Percentiles rank a stretch among this genome's conserved stretches.
These are phyloP conservation scores for Vesta saturnalis DNA, from an alignment of 2,888 invertebrate genomes.

Conservation along the genomic window DNA sequence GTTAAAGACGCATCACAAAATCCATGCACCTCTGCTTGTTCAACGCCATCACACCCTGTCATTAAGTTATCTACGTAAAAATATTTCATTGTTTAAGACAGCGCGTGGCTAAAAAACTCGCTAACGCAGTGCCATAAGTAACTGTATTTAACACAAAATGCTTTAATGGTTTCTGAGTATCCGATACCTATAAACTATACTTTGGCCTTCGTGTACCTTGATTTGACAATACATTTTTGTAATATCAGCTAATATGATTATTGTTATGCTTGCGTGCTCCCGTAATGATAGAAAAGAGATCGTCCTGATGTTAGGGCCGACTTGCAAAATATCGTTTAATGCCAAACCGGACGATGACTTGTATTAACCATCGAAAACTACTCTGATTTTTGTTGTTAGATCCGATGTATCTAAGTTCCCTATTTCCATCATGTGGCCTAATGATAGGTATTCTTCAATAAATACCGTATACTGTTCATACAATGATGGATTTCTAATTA, in stretches of 20 bases:
- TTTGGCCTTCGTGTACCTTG: neutral
- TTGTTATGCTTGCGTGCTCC: too few species aligned
- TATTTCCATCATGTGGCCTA: slow-evolving; percentile 38
- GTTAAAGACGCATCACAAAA: too few species aligned
- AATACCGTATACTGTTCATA: too few species aligned
- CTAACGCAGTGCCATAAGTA: neutral
- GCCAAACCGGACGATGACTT: neutral
- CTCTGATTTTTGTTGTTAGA: neutral
- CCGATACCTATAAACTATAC: neutral
- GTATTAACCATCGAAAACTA: neutral
- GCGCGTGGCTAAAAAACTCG: neutral
- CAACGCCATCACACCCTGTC: neutral
- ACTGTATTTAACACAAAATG: too few species aligned
- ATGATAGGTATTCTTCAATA: slow-evolving; percentile 37
- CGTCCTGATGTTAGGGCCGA: neutral
- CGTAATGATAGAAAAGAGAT: neutral
- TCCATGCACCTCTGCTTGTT: too few species aligned
- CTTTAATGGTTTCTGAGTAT: neutral
- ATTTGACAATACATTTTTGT: neutral
- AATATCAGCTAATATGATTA: too few species aligned
- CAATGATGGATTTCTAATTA: neutral
- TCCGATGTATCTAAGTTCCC: neutral
- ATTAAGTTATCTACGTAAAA: too few species aligned
- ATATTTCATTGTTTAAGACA: neutral
- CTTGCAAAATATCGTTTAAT: neutral